phyloP scores from a whole-genome alignment of 2,797 vertebrate species.

The Hylomyscus alleni region DNA sequence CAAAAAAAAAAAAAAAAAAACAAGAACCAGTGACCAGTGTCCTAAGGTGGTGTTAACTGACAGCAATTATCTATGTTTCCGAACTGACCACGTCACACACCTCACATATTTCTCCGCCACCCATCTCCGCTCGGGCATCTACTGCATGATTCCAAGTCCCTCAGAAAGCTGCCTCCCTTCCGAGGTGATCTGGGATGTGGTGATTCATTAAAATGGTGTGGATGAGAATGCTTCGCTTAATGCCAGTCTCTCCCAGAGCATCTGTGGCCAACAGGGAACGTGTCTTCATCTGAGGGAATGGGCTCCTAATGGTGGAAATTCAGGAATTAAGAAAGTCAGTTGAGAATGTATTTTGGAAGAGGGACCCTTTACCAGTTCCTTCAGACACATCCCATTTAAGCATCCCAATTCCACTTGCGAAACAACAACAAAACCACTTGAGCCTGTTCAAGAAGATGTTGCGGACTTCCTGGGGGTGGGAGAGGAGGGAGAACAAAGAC shows the following conservation, averaged over 20 bases:
- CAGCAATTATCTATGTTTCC: background rate
- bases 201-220: background rate
- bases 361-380: conserved; percentile 23
- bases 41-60: background rate
- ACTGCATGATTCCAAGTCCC: background rate
- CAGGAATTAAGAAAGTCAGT: conserved; percentile 50
- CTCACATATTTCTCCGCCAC: background rate
- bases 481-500: background rate
- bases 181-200: background rate
- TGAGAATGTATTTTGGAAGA: conserved; percentile 61
- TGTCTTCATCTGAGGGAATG: conserved; percentile 34
- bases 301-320: background rate
- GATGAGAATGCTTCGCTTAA: background rate
- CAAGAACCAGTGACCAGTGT: too few relatives aligned
- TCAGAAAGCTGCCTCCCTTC: background rate
- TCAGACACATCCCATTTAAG: conserved; percentile 38
- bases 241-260: background rate
- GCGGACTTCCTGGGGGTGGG: background rate
- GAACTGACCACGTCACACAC: background rate
- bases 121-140: background rate
- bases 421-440: conserved; percentile 36
- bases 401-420: conserved; percentile 18
- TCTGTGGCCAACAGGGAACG: background rate
- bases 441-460: conserved; percentile 13
- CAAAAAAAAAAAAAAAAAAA: too few relatives aligned